Conservation (phyloP, 2,113 vertebrate genomes). For the Phyllostomus hastatus region DNA sequence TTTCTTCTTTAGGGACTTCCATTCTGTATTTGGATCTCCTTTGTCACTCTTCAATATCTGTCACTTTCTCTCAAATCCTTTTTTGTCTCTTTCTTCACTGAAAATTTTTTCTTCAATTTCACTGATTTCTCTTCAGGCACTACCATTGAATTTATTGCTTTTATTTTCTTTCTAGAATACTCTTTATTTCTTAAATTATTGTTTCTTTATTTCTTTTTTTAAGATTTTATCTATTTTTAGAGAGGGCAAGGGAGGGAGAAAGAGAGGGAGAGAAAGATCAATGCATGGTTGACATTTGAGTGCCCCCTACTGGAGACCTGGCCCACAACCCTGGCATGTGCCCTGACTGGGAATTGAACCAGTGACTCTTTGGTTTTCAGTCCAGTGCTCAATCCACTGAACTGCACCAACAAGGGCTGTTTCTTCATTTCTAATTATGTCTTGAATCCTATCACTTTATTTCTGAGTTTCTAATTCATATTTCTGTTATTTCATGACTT, state of each 20-base stretch:
- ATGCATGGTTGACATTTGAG: too few species aligned
- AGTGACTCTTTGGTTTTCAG: too few species aligned
- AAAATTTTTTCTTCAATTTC: not conserved
- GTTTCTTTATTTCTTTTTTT: not conserved
- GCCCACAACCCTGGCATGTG: too few species aligned
- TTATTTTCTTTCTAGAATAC: conserved; percentile 22
- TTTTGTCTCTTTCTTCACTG: not conserved
- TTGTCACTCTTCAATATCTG: not conserved
- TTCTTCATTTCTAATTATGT: conserved; percentile 15
- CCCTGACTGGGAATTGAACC: too few species aligned
- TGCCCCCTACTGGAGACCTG: too few species aligned
- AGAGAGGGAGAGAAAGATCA: too few species aligned
- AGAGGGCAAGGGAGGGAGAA: too few species aligned
- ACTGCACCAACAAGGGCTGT: not conserved
- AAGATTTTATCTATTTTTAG: too few species aligned
- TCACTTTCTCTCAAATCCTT: not conserved
- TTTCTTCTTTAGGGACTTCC: not conserved
- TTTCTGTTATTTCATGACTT: not conserved
- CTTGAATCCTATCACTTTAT: conserved; percentile 4
- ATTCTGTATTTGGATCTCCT: not conserved
- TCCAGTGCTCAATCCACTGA: too few species aligned
- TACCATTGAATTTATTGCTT: not conserved
- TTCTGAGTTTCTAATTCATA: conserved; percentile 43
- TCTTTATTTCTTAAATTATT: conserved; percentile 42
- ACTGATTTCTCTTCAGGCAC: not conserved